Evolutionary conservation across 2,888 invertebrate genomes (phyloP), one percentile per base, ranked within the genome.

Genomic region (Drosophila paramelanica): DNA sequence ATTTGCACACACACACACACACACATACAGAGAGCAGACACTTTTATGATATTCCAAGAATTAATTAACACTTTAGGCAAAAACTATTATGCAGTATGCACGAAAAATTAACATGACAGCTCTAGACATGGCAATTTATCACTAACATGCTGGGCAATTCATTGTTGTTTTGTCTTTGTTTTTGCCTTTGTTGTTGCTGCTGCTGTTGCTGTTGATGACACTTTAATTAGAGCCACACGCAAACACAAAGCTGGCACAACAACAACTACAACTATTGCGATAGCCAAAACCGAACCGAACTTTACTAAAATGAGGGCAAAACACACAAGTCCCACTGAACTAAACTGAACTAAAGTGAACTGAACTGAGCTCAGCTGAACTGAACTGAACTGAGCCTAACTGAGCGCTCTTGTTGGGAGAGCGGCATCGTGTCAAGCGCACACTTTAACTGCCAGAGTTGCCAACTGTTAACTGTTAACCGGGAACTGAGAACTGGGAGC

Each of bases 101-200:
- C 62, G 67, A 87, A 84, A 87, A 84, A 87, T 84, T 84, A 81
- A 87, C 89, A 89, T 87, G 88, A 87, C 84, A 87, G 84, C 88
- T 89, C 81, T 76, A 81, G 89, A 84, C 89, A 89, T 89, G 79
- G 89, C 84, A 84, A 84, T 84, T 84, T 89, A 89, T 89, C 84
- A 89, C 89, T 71, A 89, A 84, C 88, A 84, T 78, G 77, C 68
- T 84, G 81, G 66, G 50, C 81, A 70, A 81, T 78, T 61, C 66
- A 58, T 50, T 42, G 52, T 38, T 56, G 51, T 52, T 51, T n/a
- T 45, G 57, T 33, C 51, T 36, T 53, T 51, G 58, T 23, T 55
- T 47, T 43, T 57, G 52, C n/a, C 49, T 45, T 33, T 55, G 72
- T 43, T 61, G 71, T 68, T 73, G 51, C 42, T 60, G 17, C 17